Evolutionary conservation across 2,113 vertebrate species (phyloP), one percentile per base, ranked within the genome.

Genomic region (Emydocephalus ijimae): DNA sequence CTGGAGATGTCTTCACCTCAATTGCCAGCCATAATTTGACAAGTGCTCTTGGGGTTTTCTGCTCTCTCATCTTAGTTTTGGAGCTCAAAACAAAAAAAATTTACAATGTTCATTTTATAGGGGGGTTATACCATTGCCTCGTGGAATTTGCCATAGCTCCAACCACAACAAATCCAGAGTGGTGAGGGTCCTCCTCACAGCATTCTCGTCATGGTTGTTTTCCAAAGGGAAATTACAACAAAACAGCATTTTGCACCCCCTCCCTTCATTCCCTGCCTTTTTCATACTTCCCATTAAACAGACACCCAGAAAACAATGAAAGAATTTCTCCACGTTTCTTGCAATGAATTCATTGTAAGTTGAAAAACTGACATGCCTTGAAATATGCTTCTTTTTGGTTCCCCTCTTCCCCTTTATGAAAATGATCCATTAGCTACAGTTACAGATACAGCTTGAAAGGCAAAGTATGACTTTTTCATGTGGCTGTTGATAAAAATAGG

Each of bases 361-460:
- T 91, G 59, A 61, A 59, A 85, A 87, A 50, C 6, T 50, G 81
- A 34, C 81, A 61, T 56, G 48, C 43, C 43, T 56, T 34, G 81
- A 61, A 91, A 59, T 55, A 61, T 1, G 50, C 14, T 50, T 48
- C 9, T 54, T 50, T 69, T 26, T 21, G 34, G 21, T 8, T 9
- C 54, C 39, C 21, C 7, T 45, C 85, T 91, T 61, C 91, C 85
- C 29, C 55, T 34, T 91, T 39, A 87, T 87, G 55, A 87, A 91
- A 91, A 91, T 56, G 61, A 91, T 52, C 43, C 91, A 91, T 91
- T 87, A 61, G 43, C 85, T 61, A 21, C 85, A 91, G 26, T 29
- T 86, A 87, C 50, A 74, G 48, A 48, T 14, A 29, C n/a, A n/a
- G 9, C 18, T 14, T 14, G 12, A n/a, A 48, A 56, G 55, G 85